Conservation (phyloP, 2,888 invertebrate species). For the Camponotus fellah region DNA sequence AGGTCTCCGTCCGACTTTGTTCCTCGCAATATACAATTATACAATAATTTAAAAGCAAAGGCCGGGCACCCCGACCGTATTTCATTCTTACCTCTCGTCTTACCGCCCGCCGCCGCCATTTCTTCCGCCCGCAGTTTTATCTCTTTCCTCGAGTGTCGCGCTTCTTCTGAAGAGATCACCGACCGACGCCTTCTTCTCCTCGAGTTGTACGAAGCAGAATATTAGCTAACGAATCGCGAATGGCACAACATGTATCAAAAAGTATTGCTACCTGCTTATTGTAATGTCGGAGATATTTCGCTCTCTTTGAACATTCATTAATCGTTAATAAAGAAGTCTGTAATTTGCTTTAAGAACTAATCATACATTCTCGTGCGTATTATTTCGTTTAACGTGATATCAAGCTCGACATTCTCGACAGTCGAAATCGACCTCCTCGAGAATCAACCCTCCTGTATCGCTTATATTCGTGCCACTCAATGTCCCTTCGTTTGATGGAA, state of each 20-base stretch:
- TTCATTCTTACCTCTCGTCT: constrained; percentile 69
- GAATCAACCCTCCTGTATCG: constrained; percentile 19
- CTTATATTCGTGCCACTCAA: constrained; percentile 57
- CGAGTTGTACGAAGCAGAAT: neutral
- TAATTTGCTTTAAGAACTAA: constrained; percentile 23
- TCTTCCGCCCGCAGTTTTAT: constrained; percentile 55
- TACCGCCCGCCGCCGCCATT: constrained; percentile 50
- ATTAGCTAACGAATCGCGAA: constrained; percentile 1
- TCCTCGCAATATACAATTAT: constrained; percentile 82
- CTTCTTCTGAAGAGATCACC: constrained; percentile 37
- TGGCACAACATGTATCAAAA: neutral
- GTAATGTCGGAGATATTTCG: neutral
- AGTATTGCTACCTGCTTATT: neutral
- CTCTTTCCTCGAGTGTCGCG: constrained; percentile 57
- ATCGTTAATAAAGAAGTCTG: neutral
- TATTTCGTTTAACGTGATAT: neutral
- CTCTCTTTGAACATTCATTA: neutral
- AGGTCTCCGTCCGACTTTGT: constrained; percentile 76
- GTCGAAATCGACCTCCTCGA: neutral
- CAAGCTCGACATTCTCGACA: neutral
- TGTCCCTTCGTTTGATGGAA: constrained; percentile 50
- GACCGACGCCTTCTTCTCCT: constrained; percentile 10
- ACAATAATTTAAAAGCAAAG: constrained; percentile 82
- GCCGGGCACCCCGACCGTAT: constrained; percentile 68
- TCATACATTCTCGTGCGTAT: neutral